phyloP scores from a whole-genome alignment of 2,888 invertebrate species.

The Pristionchus entomophagus region DNA sequence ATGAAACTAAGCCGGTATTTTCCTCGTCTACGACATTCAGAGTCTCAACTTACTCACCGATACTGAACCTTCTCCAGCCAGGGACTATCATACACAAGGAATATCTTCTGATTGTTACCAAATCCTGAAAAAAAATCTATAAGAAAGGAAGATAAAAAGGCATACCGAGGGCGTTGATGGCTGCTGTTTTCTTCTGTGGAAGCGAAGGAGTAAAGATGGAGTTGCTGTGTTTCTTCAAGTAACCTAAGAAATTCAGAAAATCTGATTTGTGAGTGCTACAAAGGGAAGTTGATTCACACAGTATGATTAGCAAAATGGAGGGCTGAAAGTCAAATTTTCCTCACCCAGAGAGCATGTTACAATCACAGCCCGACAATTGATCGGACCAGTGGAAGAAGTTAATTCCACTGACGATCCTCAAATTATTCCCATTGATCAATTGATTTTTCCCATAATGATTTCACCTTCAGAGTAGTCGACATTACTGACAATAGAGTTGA shows the following conservation, averaged over 20 bases:
- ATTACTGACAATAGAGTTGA: constrained; percentile 19
- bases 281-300: no score
- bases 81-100: background rate
- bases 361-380: background rate
- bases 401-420: background rate
- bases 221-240: background rate
- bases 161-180: constrained; percentile 28
- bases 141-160: no score
- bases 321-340: no score
- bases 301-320: no score
- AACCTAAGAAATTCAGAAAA: background rate
- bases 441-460: background rate
- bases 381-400: background rate
- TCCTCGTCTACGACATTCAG: background rate
- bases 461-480: constrained; percentile 30
- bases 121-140: constrained; percentile 5
- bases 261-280: no score
- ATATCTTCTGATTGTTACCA: constrained; percentile 32
- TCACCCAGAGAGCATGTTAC: constrained; percentile 44
- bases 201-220: constrained; percentile 33
- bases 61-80: background rate
- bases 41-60: background rate
- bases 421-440: background rate
- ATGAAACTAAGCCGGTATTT: no score
- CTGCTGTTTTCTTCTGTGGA: constrained; percentile 2